Evolutionary conservation across 2,113 vertebrate species (phyloP).

Genomic region (Rhinoptilus africanus): DNA sequence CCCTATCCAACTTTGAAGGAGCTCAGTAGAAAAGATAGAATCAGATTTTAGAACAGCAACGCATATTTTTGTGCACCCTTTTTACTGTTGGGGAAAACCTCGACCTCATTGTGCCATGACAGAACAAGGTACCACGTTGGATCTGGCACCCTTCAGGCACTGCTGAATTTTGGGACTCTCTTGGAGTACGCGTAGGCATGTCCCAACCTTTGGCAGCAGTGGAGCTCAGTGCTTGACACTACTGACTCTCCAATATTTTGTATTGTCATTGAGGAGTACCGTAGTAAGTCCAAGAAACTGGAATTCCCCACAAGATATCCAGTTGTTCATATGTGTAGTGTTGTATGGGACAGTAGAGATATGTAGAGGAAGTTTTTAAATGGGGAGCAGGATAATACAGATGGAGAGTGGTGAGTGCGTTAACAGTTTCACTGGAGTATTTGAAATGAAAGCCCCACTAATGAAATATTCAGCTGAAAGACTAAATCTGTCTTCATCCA

Average conservation of each 20-base stretch:
- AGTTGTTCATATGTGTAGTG: neutral
- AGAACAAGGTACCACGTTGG: neutral
- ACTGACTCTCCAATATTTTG: neutral
- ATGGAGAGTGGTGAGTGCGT: neutral
- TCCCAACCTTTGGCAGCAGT: neutral
- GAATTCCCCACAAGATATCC: neutral
- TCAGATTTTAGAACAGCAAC: neutral
- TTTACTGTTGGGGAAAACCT: neutral
- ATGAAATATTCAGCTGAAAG: conserved; percentile 22
- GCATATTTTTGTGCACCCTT: neutral
- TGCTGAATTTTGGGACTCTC: neutral
- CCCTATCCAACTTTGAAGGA: neutral
- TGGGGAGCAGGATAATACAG: neutral
- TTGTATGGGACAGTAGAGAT: neutral
- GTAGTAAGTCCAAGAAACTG: neutral
- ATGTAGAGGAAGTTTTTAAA: neutral
- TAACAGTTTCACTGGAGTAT: neutral
- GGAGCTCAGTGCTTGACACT: neutral
- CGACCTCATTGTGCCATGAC: neutral
- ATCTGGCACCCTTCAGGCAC: neutral
- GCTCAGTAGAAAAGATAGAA: neutral
- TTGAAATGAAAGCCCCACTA: neutral
- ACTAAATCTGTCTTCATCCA: neutral
- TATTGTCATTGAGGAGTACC: neutral
- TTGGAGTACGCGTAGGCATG: fast-evolving